Evolutionary conservation across 2,113 vertebrate genomes (phyloP).

Genomic region (Anguilla rostrata): DNA sequence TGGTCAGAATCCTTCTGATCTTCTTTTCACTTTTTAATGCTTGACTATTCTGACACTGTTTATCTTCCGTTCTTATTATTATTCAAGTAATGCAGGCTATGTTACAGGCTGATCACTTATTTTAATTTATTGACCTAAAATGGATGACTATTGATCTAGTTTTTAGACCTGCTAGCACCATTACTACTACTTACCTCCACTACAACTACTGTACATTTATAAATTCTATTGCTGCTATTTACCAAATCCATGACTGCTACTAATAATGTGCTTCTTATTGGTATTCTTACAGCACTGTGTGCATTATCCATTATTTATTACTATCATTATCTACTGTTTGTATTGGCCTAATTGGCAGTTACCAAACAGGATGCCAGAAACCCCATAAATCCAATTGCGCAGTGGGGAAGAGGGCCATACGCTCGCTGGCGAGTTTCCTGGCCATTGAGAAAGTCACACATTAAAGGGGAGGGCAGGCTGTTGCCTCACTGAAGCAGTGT

Average conservation of each 20-base stretch:
- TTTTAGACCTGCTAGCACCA: no score
- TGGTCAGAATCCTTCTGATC: not conserved
- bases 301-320: not conserved
- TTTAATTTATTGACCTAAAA: no score
- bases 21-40: not conserved
- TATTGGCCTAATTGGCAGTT: not conserved
- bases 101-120: no score
- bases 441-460: slow-evolving; percentile 21
- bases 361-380: not conserved
- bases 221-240: no score
- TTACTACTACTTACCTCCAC: no score
- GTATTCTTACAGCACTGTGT: not conserved
- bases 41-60: not conserved
- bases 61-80: not conserved
- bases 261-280: not conserved
- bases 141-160: no score
- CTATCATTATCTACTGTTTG: not conserved
- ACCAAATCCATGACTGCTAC: not conserved
- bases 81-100: not conserved
- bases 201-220: no score
- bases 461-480: not conserved
- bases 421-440: slow-evolving; percentile 13
- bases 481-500: slow-evolving; percentile 19
- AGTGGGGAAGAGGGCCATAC: slow-evolving; percentile 7
- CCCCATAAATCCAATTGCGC: not conserved